These are phyloP conservation scores for Hecatera dysodea DNA, from an alignment of 2,888 invertebrate genomes.

Conservation along the genomic window DNA sequence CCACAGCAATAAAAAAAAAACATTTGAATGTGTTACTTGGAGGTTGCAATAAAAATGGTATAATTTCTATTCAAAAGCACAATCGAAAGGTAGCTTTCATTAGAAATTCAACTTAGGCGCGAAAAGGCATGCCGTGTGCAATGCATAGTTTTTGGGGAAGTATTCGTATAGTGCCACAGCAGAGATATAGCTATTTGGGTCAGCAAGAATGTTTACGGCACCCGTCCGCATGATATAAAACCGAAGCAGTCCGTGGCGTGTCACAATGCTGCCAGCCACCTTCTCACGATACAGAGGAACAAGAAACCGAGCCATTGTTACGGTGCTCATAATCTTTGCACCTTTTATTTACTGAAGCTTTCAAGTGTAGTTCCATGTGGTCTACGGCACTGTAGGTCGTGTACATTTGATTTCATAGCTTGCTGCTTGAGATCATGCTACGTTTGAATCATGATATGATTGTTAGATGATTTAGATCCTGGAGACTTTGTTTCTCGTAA, in stretches of 20 bases:
- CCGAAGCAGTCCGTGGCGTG: conserved; percentile 63
- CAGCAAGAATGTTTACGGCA: conserved; percentile 74
- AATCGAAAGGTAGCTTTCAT: conserved; percentile 51
- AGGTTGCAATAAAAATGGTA: too few species aligned
- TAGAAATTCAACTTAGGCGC: conserved; percentile 69
- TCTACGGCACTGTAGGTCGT: neutral
- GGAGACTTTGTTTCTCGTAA: neutral
- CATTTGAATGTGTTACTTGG: too few species aligned
- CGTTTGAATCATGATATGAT: too few species aligned
- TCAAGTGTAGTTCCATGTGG: conserved; percentile 23
- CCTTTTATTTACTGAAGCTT: conserved; percentile 43
- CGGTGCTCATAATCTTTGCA: conserved; percentile 38
- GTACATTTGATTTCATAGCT: conserved; percentile 14
- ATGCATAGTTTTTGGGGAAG: conserved; percentile 73
- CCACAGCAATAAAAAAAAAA: too few species aligned
- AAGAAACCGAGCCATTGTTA: conserved; percentile 49
- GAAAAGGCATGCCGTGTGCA: conserved; percentile 72
- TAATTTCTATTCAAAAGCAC: conserved; percentile 12
- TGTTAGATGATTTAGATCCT: neutral
- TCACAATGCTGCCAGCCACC: conserved; percentile 61
- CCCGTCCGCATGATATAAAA: conserved; percentile 66
- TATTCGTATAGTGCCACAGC: conserved; percentile 68
- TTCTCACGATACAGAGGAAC: conserved; percentile 54
- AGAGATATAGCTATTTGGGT: conserved; percentile 72
- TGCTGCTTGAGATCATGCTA: neutral